A percentile compares a stretch with the other conserved stretches of the same genome.
These are phyloP conservation scores for Xylocopa sonorina DNA, from an alignment of 1,140 invertebrate genomes.

Conservation along the genomic window DNA sequence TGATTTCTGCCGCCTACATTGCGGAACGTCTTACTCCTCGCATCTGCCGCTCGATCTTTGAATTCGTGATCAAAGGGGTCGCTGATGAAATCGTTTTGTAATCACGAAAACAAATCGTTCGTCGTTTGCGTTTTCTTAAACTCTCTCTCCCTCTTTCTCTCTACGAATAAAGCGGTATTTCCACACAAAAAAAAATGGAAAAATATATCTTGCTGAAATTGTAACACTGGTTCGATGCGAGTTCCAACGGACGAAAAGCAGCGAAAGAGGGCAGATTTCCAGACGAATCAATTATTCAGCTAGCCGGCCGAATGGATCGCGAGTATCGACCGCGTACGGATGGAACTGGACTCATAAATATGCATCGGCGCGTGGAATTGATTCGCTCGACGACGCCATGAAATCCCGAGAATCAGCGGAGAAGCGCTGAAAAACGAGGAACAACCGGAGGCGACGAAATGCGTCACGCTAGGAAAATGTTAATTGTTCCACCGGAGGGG, in stretches of 20 bases:
- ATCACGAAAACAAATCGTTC: background rate
- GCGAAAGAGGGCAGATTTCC: too few relatives aligned
- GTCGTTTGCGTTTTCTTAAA: too few relatives aligned
- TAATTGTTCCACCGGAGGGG: slow-evolving; percentile 3
- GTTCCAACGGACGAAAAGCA: too few relatives aligned
- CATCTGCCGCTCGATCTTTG: slow-evolving; percentile 3
- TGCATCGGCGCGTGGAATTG: slow-evolving; percentile 46
- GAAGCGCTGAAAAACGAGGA: slow-evolving; percentile 41
- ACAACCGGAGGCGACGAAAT: slow-evolving; percentile 49
- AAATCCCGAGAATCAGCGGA: slow-evolving; percentile 26
- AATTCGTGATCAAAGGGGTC: slow-evolving; percentile 3
- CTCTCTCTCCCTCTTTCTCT: too few relatives aligned
- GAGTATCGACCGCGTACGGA: slow-evolving; percentile 15
- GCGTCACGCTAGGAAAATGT: slow-evolving; percentile 40
- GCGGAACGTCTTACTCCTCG: slow-evolving; percentile 11
- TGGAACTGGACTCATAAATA: slow-evolving; percentile 49
- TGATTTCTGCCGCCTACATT: slow-evolving; percentile 8
- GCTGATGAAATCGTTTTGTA: too few relatives aligned
- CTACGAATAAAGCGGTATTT: too few relatives aligned
- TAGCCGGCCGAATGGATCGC: background rate
- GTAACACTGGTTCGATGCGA: too few relatives aligned
- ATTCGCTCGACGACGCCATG: slow-evolving; percentile 27
- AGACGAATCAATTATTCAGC: slow-evolving; percentile 18
- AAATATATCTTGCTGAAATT: too few relatives aligned
- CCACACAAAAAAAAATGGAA: too few relatives aligned